Evolutionary conservation across 1,140 invertebrate genomes (phyloP).

Genomic region (Reticulitermes speratus): DNA sequence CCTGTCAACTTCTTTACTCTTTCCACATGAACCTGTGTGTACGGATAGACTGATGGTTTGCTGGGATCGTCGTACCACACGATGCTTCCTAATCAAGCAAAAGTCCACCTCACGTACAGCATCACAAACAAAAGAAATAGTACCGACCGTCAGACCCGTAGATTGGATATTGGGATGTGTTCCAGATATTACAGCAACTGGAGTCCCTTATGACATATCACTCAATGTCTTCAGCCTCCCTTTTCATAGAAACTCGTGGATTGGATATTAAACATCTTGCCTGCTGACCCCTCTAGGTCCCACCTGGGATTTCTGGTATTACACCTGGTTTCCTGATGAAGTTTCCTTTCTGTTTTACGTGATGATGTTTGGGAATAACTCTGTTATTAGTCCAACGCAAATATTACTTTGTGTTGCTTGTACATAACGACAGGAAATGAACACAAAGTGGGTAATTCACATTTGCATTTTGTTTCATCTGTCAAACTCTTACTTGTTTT

Average conservation of each 20-base stretch:
- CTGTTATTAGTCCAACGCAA: no score
- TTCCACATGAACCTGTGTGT: not conserved
- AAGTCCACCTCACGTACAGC: not conserved
- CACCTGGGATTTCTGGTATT: not conserved
- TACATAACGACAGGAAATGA: no score
- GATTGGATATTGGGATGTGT: conserved; percentile 6
- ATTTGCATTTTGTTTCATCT: no score
- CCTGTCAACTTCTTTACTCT: not conserved
- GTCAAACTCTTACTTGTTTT: no score
- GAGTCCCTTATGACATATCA: not conserved
- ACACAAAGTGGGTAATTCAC: no score
- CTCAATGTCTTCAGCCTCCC: not conserved
- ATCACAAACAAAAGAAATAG: not conserved
- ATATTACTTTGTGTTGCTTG: no score
- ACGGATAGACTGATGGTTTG: not conserved
- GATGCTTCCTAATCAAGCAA: conserved; percentile 2
- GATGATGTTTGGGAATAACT: no score
- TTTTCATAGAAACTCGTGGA: not conserved
- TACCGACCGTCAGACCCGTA: not conserved
- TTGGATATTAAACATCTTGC: conserved; percentile 17
- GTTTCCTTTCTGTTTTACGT: no score
- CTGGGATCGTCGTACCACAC: not conserved
- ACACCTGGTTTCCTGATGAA: not conserved
- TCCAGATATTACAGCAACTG: not conserved
- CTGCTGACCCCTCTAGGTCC: not conserved